Evolutionary conservation across 1,140 invertebrate species (phyloP), one percentile per base, ranked within the genome.

Genomic region (Orchesella cincta): DNA sequence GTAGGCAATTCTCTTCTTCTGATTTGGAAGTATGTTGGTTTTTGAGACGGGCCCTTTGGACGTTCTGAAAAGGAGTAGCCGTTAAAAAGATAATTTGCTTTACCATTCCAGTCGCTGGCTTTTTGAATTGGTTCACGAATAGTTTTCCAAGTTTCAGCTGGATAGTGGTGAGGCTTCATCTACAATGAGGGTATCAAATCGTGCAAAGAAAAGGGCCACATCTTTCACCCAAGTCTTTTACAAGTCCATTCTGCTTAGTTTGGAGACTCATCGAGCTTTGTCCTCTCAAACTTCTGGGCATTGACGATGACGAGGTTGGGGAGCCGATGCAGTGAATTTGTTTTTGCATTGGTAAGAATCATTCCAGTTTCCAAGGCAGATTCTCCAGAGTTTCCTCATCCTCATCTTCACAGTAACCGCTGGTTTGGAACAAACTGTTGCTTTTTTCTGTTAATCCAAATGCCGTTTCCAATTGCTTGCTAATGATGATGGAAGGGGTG

Each of bases 131-230:
- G n/a, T 70, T 35, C 1, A 78, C 77, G n/a, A 51, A 78, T 75
- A n/a, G 8, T 71, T 29, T 51, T 51, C 77, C 77, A 78, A 12
- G 77, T 78, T 46, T n/a, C 20, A 1, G 77, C 77, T 8, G 77
- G 77, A 36, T 16, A 78, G 33, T 78, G 77, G 33, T 78, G 77
- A 5, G n/a, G 77, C 77, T 34, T 78, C 77, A 46, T 78, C 77
- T 1, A 78, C 77, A 29, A 78, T 78, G 29, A 78, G n/a, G 1
- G 73, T 75, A 39, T 75, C 73, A 52, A 78, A 78, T 26, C 23
- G 12, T 2, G 36, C 26, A 20, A 78, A 54, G 16, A 57, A 26
- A n/a, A 52, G n/a, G 1, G 1, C 18, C 52, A 70, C 51, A 34
- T 74, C 29, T 39, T 35, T 1, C 1, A 75, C 23, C n/a, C 1